phyloP scores from a whole-genome alignment of 2,797 vertebrate species.

The Enteromius thamalakanensis region DNA sequence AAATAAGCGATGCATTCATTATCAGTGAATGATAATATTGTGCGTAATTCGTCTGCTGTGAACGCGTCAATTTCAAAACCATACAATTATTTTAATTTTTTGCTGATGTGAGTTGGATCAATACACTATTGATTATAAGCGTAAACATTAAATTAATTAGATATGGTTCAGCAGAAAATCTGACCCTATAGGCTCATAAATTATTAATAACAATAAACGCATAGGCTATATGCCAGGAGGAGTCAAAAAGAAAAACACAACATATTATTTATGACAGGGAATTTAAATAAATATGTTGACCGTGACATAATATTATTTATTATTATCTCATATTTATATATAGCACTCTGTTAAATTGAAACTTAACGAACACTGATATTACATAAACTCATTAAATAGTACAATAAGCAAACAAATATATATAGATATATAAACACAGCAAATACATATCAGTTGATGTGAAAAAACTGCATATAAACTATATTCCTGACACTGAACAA shows the following conservation, averaged over 20 bases:
- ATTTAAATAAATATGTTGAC: neutral
- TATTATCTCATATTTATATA: neutral
- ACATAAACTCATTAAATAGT: neutral
- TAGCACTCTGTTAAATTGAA: neutral
- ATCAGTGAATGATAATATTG: conserved; percentile 37
- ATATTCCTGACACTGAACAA: neutral
- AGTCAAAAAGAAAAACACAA: neutral
- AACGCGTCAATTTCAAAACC: conserved; percentile 1
- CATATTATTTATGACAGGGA: neutral
- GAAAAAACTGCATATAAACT: neutral
- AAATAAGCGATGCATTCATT: conserved; percentile 46
- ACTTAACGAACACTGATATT: neutral
- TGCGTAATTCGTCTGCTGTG: conserved; percentile 23
- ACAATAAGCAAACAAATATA: neutral
- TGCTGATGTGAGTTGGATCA: conserved; percentile 22
- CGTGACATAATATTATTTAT: neutral
- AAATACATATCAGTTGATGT: neutral
- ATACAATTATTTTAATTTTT: conserved; percentile 13
- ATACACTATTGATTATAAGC: conserved; percentile 30
- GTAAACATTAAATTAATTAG: conserved; percentile 39
- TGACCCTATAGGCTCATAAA: conserved; percentile 6
- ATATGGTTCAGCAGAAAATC: conserved; percentile 16
- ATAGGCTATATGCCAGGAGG: neutral
- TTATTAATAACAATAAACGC: conserved; percentile 23
- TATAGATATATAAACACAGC: too few relatives aligned